Percentiles rank a stretch among this genome's conserved stretches.
Conservation (phyloP, 2,113 vertebrate genomes). For the crab-eating macaque (Macaca fascicularis) region DNA sequence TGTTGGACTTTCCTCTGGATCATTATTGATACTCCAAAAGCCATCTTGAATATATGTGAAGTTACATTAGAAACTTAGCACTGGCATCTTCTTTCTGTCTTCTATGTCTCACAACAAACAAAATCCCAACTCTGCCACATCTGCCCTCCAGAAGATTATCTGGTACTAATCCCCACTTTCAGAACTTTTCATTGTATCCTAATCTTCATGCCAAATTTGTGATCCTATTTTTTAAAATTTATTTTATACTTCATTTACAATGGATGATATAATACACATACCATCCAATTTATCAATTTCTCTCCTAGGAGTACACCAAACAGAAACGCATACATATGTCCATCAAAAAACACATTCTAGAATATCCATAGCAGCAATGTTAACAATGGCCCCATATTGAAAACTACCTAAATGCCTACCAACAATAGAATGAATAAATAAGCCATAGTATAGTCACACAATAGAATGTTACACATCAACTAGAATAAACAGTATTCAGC, state of each 20-base stretch:
- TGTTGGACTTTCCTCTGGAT: not conserved
- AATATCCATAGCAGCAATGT: not conserved
- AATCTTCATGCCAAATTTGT: not conserved
- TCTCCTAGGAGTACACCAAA: not conserved
- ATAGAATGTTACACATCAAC: not conserved
- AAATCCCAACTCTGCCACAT: not conserved
- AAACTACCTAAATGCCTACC: not conserved
- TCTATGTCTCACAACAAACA: not conserved
- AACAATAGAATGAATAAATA: not conserved
- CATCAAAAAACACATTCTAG: not conserved
- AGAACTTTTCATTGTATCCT: not conserved
- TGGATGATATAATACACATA: not conserved
- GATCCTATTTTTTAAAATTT: not conserved
- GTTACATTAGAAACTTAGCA: not conserved
- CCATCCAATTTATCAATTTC: not conserved
- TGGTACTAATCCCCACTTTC: not conserved
- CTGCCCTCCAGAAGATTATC: not conserved
- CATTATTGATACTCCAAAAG: not conserved
- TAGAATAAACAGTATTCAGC: not conserved
- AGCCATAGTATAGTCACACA: not conserved
- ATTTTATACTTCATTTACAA: not conserved
- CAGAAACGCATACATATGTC: not conserved
- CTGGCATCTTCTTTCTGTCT: not conserved
- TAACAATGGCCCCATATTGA: not conserved
- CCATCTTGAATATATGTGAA: not conserved